Conservation (phyloP, 2,113 vertebrate genomes). For the Lamprotornis superbus region DNA sequence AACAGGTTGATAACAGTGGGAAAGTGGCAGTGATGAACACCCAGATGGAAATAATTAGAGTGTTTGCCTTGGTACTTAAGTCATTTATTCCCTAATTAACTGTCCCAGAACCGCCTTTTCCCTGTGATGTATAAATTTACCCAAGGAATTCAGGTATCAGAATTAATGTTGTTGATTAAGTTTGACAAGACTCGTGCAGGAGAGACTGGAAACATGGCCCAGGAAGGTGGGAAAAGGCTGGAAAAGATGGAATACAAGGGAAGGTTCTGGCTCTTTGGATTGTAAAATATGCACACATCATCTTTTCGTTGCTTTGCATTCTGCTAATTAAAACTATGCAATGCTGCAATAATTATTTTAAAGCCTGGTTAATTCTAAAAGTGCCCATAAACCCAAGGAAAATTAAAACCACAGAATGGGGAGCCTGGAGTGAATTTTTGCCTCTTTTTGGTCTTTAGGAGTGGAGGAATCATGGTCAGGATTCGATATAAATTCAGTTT, state of each 20-base stretch:
- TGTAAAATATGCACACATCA: neutral
- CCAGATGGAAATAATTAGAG: neutral
- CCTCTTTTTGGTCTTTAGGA: neutral
- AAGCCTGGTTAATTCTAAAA: neutral
- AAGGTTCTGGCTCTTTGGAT: neutral
- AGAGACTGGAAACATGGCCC: neutral
- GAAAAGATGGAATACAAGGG: neutral
- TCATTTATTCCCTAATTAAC: neutral
- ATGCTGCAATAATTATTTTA: neutral
- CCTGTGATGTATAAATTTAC: neutral
- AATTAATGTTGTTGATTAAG: neutral
- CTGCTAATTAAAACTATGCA: neutral
- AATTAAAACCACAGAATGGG: neutral
- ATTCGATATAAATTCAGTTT: fast-evolving
- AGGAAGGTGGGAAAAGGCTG: neutral
- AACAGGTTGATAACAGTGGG: neutral
- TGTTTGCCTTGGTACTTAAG: neutral
- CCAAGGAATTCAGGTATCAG: neutral
- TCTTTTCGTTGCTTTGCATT: neutral
- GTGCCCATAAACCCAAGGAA: neutral
- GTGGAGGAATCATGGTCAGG: neutral
- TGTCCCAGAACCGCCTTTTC: neutral
- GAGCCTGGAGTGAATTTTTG: neutral
- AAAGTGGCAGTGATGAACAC: neutral
- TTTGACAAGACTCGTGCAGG: neutral